Evolutionary conservation across 2,797 vertebrate species (phyloP).

Genomic region (Eptatretus atami): DNA sequence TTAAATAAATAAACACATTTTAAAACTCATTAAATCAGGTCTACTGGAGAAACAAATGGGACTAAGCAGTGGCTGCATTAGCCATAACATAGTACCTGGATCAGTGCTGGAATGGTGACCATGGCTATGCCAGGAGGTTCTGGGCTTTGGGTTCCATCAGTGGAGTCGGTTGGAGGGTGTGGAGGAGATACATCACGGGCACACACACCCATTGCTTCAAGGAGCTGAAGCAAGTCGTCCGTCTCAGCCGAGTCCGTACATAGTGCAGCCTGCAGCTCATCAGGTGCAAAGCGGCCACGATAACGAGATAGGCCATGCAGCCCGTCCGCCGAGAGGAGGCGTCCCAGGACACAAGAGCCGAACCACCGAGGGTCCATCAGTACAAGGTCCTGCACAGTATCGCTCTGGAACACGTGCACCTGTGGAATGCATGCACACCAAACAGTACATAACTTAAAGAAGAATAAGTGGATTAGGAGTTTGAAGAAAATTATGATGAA

Average conservation of each 20-base stretch:
- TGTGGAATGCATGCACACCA: slow-evolving; percentile 12
- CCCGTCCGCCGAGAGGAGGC: slow-evolving; percentile 55
- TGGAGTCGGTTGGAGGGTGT: too few relatives aligned
- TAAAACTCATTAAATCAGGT: too few relatives aligned
- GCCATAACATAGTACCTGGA: slow-evolving; percentile 11
- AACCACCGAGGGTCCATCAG: slow-evolving; percentile 86
- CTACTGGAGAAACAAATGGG: too few relatives aligned
- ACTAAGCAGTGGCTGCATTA: too few relatives aligned
- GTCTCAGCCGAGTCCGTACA: slow-evolving; percentile 50
- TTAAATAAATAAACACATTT: too few relatives aligned
- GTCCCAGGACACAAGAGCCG: slow-evolving; percentile 46
- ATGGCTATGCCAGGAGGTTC: slow-evolving; percentile 16
- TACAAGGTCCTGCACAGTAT: slow-evolving; percentile 83
- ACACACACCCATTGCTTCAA: slow-evolving; percentile 90
- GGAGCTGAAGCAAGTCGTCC: slow-evolving; percentile 50
- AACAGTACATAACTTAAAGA: too few relatives aligned
- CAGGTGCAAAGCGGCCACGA: slow-evolving; percentile 61
- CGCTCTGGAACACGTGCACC: slow-evolving; percentile 96
- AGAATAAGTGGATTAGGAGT: too few relatives aligned
- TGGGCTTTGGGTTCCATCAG: slow-evolving; percentile 19
- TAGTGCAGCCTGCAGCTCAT: slow-evolving; percentile 62
- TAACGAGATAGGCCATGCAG: slow-evolving; percentile 73
- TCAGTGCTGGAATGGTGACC: slow-evolving; percentile 79
- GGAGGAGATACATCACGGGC: slow-evolving; percentile 34
- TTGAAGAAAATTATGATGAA: too few relatives aligned